Evolutionary conservation across 2,888 invertebrate species (phyloP).

Genomic region (Drosophila phalerata): DNA sequence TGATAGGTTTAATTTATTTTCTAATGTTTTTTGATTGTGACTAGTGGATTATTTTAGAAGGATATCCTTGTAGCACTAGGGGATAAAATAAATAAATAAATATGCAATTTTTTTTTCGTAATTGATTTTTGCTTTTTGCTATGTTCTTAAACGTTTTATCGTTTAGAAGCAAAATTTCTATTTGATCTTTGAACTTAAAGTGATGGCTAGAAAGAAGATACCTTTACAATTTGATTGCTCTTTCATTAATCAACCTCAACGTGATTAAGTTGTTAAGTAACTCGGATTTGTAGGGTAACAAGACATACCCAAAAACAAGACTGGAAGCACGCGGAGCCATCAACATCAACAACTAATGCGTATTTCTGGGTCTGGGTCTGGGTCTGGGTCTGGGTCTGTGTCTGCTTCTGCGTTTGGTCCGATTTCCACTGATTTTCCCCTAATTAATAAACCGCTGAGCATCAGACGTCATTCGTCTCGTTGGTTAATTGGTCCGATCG

Average conservation of each 20-base stretch:
- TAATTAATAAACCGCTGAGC: slow-evolving; percentile 71
- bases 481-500: slow-evolving; percentile 74
- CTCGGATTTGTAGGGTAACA: slow-evolving; percentile 6
- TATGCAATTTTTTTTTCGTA: too few species aligned
- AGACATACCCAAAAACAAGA: slow-evolving; percentile 53
- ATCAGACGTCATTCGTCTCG: slow-evolving; percentile 61
- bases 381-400: slow-evolving; percentile 17
- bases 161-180: background rate
- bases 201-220: background rate
- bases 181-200: background rate
- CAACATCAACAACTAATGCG: slow-evolving; percentile 73
- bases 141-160: background rate
- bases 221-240: background rate
- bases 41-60: too few species aligned
- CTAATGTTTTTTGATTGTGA: background rate
- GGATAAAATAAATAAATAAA: too few species aligned
- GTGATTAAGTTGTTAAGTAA: background rate
- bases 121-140: background rate
- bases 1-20: background rate
- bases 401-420: slow-evolving; percentile 19
- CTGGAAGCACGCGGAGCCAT: slow-evolving; percentile 70
- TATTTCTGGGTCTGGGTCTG: slow-evolving; percentile 31
- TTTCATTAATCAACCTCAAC: background rate
- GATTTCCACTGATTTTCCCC: slow-evolving; percentile 71
- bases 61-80: too few species aligned